Evolutionary conservation across 2,888 invertebrate genomes (phyloP).

Genomic region (Clepsis dumicolana): DNA sequence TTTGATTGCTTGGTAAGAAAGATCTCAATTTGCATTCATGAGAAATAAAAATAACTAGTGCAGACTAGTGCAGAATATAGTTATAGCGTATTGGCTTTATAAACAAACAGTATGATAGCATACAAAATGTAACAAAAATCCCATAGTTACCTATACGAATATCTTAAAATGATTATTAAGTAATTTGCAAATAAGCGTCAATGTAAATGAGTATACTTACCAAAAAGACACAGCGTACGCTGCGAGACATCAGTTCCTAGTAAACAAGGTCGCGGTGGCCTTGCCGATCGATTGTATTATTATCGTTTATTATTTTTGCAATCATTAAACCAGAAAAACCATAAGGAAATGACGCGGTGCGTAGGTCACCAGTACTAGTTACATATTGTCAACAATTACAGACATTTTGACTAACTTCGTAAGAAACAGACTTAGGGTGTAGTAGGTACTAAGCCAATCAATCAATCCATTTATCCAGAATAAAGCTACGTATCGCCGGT

Average conservation of each 20-base stretch:
- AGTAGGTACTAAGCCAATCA: no score
- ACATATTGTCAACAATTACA: background rate
- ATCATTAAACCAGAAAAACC: slow-evolving; percentile 74
- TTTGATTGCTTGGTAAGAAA: no score
- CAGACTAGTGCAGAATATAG: no score
- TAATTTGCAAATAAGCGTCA: slow-evolving; percentile 35
- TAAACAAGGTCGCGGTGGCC: slow-evolving; percentile 80
- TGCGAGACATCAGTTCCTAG: slow-evolving; percentile 73
- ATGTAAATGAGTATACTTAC: slow-evolving; percentile 50
- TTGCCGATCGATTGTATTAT: slow-evolving; percentile 74
- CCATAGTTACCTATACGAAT: no score
- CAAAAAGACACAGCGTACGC: slow-evolving; percentile 55
- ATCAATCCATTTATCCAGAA: no score
- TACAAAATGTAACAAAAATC: background rate
- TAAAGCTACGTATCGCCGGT: no score
- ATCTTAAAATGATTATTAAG: background rate
- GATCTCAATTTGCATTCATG: no score
- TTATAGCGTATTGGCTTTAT: no score
- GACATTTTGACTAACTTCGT: background rate
- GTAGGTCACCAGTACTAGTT: slow-evolving; percentile 5
- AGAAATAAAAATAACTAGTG: no score
- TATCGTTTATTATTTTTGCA: slow-evolving; percentile 71
- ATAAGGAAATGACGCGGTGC: slow-evolving; percentile 71
- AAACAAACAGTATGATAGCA: no score
- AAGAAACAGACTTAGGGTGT: background rate